These are phyloP conservation scores for Trematomus bernacchii DNA, from an alignment of 2,797 vertebrate genomes.

Conservation along the genomic window DNA sequence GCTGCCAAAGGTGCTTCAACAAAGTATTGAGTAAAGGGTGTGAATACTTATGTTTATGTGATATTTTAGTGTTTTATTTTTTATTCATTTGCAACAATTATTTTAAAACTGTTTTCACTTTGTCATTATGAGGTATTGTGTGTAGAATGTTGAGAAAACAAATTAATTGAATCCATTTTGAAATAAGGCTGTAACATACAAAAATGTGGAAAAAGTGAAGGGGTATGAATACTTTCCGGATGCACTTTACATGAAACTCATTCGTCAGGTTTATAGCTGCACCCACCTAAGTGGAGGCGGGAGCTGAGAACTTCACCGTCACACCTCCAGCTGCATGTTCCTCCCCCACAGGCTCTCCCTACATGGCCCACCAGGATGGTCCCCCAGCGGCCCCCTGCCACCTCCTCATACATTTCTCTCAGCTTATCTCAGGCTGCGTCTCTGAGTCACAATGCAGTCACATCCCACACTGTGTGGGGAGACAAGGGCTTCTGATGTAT, in stretches of 20 bases:
- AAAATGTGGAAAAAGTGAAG: too few relatives aligned
- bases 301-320: not conserved
- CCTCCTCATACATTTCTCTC: conserved; percentile 51
- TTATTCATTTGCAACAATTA: too few relatives aligned
- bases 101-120: too few relatives aligned
- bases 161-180: too few relatives aligned
- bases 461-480: conserved; percentile 83
- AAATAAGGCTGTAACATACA: too few relatives aligned
- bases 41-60: too few relatives aligned
- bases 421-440: conserved; percentile 53
- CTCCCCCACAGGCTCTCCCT: conserved; percentile 42
- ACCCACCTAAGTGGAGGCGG: conserved; percentile 16
- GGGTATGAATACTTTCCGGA: too few relatives aligned
- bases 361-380: conserved; percentile 37
- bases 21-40: too few relatives aligned
- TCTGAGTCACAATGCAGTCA: conserved; percentile 83
- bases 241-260: not conserved
- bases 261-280: not conserved
- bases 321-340: conserved; percentile 6
- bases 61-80: too few relatives aligned
- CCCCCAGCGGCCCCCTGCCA: conserved; percentile 46
- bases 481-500: conserved; percentile 79
- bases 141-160: too few relatives aligned
- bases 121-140: too few relatives aligned
- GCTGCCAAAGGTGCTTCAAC: too few relatives aligned